Evolutionary conservation across 2,888 invertebrate genomes (phyloP).

Genomic region (Heliconius ethilla): DNA sequence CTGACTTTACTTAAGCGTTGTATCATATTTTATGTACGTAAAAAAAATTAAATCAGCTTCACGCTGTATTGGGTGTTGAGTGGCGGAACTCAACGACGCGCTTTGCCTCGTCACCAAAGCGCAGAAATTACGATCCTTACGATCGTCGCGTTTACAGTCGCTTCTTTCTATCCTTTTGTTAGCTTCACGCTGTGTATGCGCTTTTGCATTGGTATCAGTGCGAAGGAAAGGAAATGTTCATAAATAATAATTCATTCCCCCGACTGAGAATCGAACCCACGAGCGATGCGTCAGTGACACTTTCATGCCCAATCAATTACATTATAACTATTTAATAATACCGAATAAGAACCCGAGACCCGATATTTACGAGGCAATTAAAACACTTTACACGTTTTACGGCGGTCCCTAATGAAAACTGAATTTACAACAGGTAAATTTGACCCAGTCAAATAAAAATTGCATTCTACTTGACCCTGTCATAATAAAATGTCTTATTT

Average conservation of each 20-base stretch:
- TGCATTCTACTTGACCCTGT: conserved; percentile 31
- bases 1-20: not conserved
- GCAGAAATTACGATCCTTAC: not conserved
- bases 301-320: conserved; percentile 1
- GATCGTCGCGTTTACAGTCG: not conserved
- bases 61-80: no score
- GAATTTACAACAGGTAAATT: conserved; percentile 43
- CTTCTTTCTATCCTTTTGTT: no score
- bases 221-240: not conserved
- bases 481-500: conserved; percentile 51
- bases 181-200: no score
- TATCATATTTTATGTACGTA: not conserved
- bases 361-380: conserved; percentile 40
- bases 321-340: conserved; percentile 36
- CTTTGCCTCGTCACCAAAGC: not conserved
- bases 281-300: not conserved
- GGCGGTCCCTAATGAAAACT: conserved; percentile 42
- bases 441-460: conserved; percentile 35
- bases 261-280: not conserved
- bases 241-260: not conserved
- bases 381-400: conserved; percentile 43
- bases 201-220: not conserved
- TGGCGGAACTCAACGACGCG: no score
- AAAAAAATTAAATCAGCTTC: no score
- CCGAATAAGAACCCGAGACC: conserved; percentile 23